Conservation (phyloP, 2,888 invertebrate genomes). For the Diloba caeruleocephala region DNA sequence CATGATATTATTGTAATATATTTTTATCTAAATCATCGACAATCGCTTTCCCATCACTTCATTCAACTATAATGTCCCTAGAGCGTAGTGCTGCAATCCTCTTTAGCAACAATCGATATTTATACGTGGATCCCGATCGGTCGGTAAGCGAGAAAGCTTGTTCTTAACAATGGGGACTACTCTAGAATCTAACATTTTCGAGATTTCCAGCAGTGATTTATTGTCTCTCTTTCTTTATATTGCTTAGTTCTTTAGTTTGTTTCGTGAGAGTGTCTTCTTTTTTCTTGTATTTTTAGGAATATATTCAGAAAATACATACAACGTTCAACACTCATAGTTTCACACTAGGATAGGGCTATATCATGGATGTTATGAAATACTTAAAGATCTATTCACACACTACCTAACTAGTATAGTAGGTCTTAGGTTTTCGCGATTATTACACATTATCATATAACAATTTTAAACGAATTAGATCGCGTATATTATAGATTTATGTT, state of each 20-base stretch:
- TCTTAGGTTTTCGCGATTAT: too few species aligned
- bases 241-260: constrained; percentile 42
- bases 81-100: constrained; percentile 75
- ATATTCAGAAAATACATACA: too few species aligned
- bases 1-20: too few species aligned
- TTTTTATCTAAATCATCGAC: constrained; percentile 26
- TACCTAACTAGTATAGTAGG: too few species aligned
- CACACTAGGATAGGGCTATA: too few species aligned
- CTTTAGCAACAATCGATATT: constrained; percentile 79
- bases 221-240: constrained; percentile 50
- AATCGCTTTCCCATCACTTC: constrained; percentile 35
- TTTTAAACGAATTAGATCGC: too few species aligned
- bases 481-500: too few species aligned
- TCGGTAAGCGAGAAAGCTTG: constrained; percentile 81
- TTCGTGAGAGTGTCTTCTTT: constrained; percentile 17
- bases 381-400: too few species aligned
- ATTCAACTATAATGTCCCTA: constrained; percentile 67
- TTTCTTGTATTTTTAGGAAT: too few species aligned
- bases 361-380: too few species aligned
- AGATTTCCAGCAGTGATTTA: constrained; percentile 56
- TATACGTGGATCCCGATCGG: constrained; percentile 70
- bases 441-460: too few species aligned
- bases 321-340: too few species aligned
- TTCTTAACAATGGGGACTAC: constrained; percentile 59
- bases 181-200: constrained; percentile 53